These are phyloP conservation scores for Pelochelys cantorii DNA, from an alignment of 2,797 vertebrate species.

Conservation along the genomic window DNA sequence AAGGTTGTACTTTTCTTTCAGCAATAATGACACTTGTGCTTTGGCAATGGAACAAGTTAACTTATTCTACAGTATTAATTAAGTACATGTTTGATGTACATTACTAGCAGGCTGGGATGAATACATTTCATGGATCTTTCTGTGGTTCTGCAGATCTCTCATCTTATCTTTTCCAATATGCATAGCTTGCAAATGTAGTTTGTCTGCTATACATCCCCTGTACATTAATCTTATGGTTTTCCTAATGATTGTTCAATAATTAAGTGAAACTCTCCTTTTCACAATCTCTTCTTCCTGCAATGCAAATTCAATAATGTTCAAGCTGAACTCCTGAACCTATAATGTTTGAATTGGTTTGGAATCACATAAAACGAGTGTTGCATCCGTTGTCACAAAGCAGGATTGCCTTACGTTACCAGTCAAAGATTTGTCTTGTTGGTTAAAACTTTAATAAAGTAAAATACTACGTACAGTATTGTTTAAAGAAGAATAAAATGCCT, in stretches of 20 bases:
- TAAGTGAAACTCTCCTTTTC: background rate
- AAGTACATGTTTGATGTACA: background rate
- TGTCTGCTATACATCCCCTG: background rate
- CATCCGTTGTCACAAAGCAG: background rate
- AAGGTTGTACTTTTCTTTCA: background rate
- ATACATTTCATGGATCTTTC: background rate
- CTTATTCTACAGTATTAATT: background rate
- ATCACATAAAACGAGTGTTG: background rate
- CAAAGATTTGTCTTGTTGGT: background rate
- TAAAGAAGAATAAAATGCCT: background rate
- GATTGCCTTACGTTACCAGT: background rate
- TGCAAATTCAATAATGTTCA: background rate
- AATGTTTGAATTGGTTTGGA: background rate
- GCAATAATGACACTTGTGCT: background rate
- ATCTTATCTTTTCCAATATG: background rate
- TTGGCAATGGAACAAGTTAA: background rate
- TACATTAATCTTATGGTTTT: background rate
- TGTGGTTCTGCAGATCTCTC: background rate
- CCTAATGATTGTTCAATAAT: background rate
- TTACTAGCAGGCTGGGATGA: background rate
- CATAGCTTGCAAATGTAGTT: background rate
- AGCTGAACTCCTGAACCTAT: background rate
- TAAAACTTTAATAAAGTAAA: background rate
- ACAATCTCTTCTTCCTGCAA: background rate
- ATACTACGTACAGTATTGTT: background rate